Evolutionary conservation across 2,888 invertebrate species (phyloP), one percentile per base, ranked within the genome.

Genomic region (Parnassius mnemosyne): DNA sequence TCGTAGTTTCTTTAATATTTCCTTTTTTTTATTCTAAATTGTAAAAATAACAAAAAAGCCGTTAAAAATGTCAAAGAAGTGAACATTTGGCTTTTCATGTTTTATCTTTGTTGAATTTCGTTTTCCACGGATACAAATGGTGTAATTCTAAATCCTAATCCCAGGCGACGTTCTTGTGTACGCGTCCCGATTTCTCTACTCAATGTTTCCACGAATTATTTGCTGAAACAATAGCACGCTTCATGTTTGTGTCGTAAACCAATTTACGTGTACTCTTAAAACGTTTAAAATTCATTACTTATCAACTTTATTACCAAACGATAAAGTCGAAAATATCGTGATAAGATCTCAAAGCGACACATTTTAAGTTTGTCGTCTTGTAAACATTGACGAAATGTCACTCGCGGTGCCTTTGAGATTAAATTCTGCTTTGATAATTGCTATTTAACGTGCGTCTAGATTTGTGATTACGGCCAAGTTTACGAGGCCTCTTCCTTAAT

Each of bases 151-250:
- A 73, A 70, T 70, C 20, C 34, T 34, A 80, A 83, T 82, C 76
- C 76, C 70, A 10, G 67, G 77, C 84, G 83, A 81, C 74, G 71
- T 41, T 52, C 77, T 81, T 86, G 83, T 81, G 83, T 80, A 68
- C 77, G 75, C 69, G 70, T 74, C 78, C 85, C 84, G 88, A 89
- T 89, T 90, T 87, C 87, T 71, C 74, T 83, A 63, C 77, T 76
- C 73, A 75, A 81, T 77, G 81, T 82, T 87, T 89, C 90, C 79
- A 75, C 78, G 89, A 86, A 89, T 81, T 88, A 90, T 90, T 90
- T 89, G 85, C 87, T 87, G 81, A 87, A 88, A 88, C 89, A 89
- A 90, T 87, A 89, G 79, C 82, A 81, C 79, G 76, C 75, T 85
- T 81, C 75, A 78, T 79, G 77, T 84, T 81, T 83, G 80, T 79